These are phyloP conservation scores for Diadumene lineata DNA, from an alignment of 92 coral and sea anemone genomes.

Conservation along the genomic window DNA sequence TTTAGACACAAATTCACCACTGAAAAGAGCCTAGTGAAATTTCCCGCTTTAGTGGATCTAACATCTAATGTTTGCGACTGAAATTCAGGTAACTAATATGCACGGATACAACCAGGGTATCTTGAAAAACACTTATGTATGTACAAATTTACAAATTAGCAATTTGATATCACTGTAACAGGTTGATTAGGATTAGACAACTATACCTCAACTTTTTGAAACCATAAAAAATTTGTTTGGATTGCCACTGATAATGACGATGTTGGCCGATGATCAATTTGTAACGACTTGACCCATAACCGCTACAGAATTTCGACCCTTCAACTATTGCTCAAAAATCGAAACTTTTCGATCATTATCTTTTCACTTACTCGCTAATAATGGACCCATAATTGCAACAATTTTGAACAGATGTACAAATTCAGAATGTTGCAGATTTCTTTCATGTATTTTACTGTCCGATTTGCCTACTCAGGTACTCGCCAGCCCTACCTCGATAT, in stretches of 20 bases:
- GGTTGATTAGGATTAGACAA: not conserved
- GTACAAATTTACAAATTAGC: not conserved
- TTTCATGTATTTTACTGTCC: not conserved
- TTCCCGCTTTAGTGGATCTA: not conserved
- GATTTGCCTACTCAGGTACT: not conserved
- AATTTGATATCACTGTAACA: not conserved
- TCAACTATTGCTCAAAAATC: no score
- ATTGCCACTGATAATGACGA: conserved; percentile 18
- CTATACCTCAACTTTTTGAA: conserved; percentile 12
- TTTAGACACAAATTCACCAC: not conserved
- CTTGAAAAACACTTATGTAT: not conserved
- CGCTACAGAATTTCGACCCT: no score
- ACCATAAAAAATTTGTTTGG: conserved; percentile 18
- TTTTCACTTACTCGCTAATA: no score
- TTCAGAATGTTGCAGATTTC: not conserved
- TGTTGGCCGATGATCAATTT: conserved; percentile 1
- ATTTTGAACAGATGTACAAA: not conserved
- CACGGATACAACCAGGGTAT: not conserved
- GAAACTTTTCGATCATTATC: no score
- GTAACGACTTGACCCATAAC: not conserved
- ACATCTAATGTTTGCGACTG: not conserved
- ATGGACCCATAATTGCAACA: not conserved
- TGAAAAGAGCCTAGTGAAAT: not conserved
- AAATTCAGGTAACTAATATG: conserved; percentile 13
- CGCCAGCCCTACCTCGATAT: not conserved